Evolutionary conservation across 2,113 vertebrate genomes (phyloP).

Genomic region (Oncorhynchus clarkii): DNA sequence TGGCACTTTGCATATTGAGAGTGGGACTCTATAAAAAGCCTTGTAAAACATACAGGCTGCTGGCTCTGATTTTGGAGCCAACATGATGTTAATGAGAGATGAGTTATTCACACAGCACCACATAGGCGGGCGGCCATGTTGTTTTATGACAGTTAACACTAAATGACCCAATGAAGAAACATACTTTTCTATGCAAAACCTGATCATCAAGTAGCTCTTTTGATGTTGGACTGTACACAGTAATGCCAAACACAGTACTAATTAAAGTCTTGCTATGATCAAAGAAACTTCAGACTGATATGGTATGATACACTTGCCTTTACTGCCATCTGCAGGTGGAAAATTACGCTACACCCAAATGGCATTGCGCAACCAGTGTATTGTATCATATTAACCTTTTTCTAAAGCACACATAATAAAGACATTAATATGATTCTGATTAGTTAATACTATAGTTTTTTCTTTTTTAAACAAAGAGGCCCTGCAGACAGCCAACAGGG

Average conservation of each 20-base stretch:
- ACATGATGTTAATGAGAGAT: not conserved
- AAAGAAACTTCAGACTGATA: not conserved
- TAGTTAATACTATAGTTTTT: not conserved
- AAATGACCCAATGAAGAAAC: constrained; percentile 7
- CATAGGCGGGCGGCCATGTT: too few relatives aligned
- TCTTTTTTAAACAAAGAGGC: not conserved
- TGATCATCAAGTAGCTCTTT: not conserved
- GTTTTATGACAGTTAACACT: not conserved
- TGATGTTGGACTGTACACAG: not conserved
- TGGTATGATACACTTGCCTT: not conserved
- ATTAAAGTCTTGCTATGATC: not conserved
- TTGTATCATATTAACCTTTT: not conserved
- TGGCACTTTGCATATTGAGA: constrained; percentile 54
- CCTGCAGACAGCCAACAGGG: not conserved
- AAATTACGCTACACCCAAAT: not conserved
- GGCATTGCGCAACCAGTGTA: not conserved
- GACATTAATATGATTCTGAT: not conserved
- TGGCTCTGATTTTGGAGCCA: not conserved
- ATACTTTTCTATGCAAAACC: not conserved
- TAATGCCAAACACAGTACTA: not conserved
- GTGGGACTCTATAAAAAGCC: constrained; percentile 59
- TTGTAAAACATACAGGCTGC: constrained; percentile 43
- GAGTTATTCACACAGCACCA: not conserved
- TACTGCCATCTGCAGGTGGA: not conserved
- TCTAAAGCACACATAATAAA: not conserved